Evolutionary conservation across 2,888 invertebrate genomes (phyloP).

Genomic region (Drosophila recens): DNA sequence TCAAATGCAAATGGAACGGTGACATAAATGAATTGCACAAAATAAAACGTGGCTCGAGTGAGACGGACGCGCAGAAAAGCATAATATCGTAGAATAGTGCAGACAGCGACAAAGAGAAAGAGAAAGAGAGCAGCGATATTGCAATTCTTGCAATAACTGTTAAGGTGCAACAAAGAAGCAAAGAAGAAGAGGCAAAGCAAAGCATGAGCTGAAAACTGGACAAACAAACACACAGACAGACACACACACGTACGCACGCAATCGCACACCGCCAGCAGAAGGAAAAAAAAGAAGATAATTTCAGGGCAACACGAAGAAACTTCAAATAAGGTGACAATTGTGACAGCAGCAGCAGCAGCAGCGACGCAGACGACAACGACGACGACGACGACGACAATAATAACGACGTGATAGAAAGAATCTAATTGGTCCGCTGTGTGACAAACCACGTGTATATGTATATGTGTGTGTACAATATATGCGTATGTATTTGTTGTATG

Average conservation of each 20-base stretch:
- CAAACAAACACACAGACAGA: conserved; percentile 21
- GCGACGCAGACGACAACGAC: conserved; percentile 14
- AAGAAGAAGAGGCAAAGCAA: conserved; percentile 4
- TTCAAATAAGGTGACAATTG: conserved; percentile 54
- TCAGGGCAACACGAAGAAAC: conserved; percentile 49
- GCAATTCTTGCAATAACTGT: background rate
- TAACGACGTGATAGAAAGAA: conserved; percentile 32
- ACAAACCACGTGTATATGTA: conserved; percentile 51
- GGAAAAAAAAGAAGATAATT: conserved; percentile 48
- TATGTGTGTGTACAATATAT: conserved; percentile 10
- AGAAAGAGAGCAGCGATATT: conserved; percentile 1
- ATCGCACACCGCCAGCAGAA: background rate
- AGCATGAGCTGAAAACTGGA: conserved; percentile 56
- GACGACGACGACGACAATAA: conserved; percentile 30
- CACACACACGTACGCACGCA: conserved; percentile 6
- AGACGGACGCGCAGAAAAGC: conserved; percentile 39
- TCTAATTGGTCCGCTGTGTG: conserved; percentile 31
- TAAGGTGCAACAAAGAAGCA: conserved; percentile 29
- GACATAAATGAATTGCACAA: conserved; percentile 55
- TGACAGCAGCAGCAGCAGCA: conserved; percentile 18
- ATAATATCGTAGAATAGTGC: conserved; percentile 48
- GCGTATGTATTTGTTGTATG: conserved; percentile 12
- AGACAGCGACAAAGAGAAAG: background rate
- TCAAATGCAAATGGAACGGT: conserved; percentile 62
- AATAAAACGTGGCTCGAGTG: conserved; percentile 47